These are phyloP conservation scores for Dipodomys ordii DNA, from an alignment of 2,113 vertebrate genomes.

Conservation along the genomic window DNA sequence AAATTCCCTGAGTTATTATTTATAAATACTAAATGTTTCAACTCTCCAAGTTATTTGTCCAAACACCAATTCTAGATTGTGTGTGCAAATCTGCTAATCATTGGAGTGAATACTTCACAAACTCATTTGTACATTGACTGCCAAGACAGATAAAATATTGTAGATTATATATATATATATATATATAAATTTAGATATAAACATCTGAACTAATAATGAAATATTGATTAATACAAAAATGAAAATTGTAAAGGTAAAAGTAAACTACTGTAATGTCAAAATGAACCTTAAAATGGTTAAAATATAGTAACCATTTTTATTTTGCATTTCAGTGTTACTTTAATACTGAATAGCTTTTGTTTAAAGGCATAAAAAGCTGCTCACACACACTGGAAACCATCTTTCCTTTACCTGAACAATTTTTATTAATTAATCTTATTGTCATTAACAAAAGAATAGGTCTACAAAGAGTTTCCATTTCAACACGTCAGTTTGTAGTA, in stretches of 20 bases:
- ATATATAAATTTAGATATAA: too few species aligned
- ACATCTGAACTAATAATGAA: too few species aligned
- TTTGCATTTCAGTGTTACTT: neutral
- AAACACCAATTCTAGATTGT: neutral
- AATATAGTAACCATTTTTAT: too few species aligned
- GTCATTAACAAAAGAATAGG: too few species aligned
- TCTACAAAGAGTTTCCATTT: too few species aligned
- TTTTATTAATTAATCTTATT: too few species aligned
- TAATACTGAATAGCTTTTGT: neutral
- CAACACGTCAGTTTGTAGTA: too few species aligned
- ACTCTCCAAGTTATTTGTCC: neutral
- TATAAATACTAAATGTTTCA: neutral
- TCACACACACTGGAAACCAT: too few species aligned
- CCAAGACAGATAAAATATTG: neutral
- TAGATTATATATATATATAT: neutral
- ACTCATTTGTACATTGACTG: neutral
- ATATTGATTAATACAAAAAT: neutral
- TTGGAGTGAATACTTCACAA: neutral
- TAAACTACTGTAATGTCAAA: too few species aligned
- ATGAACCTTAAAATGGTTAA: too few species aligned
- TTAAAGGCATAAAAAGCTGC: too few species aligned
- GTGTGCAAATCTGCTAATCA: neutral
- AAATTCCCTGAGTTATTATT: neutral
- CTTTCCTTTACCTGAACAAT: too few species aligned
- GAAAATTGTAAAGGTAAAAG: neutral